Conservation (phyloP, 2,113 vertebrate species). For the Hypanus sabinus region DNA sequence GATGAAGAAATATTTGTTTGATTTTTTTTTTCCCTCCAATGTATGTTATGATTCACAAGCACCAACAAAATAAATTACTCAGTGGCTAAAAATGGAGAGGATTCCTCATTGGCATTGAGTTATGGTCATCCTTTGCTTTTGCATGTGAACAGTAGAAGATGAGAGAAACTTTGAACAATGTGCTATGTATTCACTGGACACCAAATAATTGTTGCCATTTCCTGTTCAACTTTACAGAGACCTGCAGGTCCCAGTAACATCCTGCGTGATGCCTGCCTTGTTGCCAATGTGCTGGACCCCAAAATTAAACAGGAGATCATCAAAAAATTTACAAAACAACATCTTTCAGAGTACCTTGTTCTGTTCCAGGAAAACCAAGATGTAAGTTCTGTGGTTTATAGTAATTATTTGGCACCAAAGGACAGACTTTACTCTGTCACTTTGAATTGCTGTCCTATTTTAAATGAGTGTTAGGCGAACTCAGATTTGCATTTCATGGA, state of each 20-base stretch:
- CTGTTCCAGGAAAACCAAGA: slow-evolving; percentile 99
- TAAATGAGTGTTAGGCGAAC: background rate
- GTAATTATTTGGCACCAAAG: slow-evolving; percentile 13
- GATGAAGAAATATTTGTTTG: background rate
- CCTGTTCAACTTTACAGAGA: slow-evolving; percentile 58
- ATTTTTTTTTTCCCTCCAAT: background rate
- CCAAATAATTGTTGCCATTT: background rate
- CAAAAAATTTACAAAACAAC: slow-evolving; percentile 95
- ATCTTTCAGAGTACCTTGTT: slow-evolving; percentile 90
- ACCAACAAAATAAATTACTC: background rate
- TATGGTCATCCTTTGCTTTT: background rate
- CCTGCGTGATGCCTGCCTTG: slow-evolving; percentile 85
- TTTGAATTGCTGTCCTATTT: background rate
- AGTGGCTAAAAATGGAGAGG: background rate
- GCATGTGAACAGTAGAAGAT: background rate
- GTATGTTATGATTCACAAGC: background rate
- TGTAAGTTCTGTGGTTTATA: slow-evolving; percentile 61
- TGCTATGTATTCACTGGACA: background rate
- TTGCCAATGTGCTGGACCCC: slow-evolving; percentile 88
- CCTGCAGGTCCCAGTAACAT: slow-evolving; percentile 89
- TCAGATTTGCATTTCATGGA: background rate
- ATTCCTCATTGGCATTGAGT: background rate
- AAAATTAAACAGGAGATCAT: slow-evolving; percentile 97
- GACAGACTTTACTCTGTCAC: background rate
- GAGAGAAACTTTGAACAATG: background rate